phyloP scores from a whole-genome alignment of 1,140 invertebrate genomes.

The Drosophila tristis region DNA sequence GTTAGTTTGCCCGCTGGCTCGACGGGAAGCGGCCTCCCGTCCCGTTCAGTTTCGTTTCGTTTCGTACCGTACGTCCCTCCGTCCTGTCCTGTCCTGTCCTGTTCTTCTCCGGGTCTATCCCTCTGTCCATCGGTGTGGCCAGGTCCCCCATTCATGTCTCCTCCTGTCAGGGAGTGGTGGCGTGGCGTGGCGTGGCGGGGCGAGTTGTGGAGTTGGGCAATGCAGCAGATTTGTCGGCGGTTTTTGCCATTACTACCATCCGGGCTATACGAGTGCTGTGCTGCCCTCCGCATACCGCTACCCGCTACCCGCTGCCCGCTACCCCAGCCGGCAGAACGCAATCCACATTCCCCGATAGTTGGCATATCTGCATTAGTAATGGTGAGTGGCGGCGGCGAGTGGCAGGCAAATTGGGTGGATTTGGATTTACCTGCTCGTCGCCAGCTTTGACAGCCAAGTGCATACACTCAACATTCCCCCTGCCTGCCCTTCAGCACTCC shows the following conservation, averaged over 20 bases:
- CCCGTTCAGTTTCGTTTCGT: no score
- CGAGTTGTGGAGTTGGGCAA: constrained; percentile 31
- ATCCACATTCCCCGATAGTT: constrained; percentile 46
- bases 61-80: no score
- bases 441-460: constrained; percentile 56
- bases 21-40: constrained; percentile 38
- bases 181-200: neutral
- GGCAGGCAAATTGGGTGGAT: constrained; percentile 71
- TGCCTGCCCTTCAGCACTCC: no score
- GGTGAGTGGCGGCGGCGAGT: constrained; percentile 66
- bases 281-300: constrained; percentile 3
- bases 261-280: constrained; percentile 11
- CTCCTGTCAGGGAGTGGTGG: no score
- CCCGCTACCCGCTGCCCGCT: neutral
- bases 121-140: constrained; percentile 3
- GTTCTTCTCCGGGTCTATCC: constrained; percentile 11
- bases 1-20: constrained; percentile 77
- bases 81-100: neutral
- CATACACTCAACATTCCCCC: neutral
- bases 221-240: constrained; percentile 79
- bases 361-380: constrained; percentile 78
- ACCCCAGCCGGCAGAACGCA: neutral
- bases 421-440: constrained; percentile 57
- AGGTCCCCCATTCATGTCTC: neutral
- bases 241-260: constrained; percentile 72